Percentiles rank a stretch among this genome's conserved stretches.
These are phyloP conservation scores for Esox lucius DNA, from an alignment of 2,797 vertebrate genomes.

Conservation along the genomic window DNA sequence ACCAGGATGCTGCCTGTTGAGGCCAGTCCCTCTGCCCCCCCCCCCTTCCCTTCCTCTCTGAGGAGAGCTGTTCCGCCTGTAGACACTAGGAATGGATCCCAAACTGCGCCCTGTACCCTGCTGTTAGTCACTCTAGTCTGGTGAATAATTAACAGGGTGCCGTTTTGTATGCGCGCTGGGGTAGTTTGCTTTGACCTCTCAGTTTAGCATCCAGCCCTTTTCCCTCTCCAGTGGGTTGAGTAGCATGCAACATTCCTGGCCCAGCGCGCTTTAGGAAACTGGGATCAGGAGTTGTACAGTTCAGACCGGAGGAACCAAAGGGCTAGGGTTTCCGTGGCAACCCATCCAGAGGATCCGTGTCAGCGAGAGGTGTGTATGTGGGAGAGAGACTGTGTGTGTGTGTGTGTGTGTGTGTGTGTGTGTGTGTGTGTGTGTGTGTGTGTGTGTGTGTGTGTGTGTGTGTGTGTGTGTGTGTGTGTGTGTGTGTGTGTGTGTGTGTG, in stretches of 20 bases:
- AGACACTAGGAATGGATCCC: neutral
- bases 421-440: conserved; percentile 15
- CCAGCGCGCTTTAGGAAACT: conserved; percentile 67
- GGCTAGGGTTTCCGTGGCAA: conserved; percentile 65
- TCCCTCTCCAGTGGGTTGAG: conserved; percentile 38
- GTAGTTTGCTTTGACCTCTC: neutral
- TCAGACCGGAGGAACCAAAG: conserved; percentile 61
- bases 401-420: conserved; percentile 17
- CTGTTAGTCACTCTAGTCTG: neutral
- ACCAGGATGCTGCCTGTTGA: neutral
- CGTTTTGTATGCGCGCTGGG: neutral
- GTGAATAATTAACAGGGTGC: neutral
- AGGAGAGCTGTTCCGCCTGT: neutral
- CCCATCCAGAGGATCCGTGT: conserved; percentile 67
- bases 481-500: conserved; percentile 20
- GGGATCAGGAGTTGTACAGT: conserved; percentile 61
- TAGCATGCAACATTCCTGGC: conserved; percentile 66
- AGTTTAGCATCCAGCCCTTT: neutral
- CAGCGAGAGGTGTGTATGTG: conserved; percentile 33
- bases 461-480: conserved; percentile 29
- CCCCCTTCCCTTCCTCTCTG: conserved; percentile 1
- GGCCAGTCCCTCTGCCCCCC: neutral
- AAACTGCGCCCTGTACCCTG: neutral
- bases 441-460: conserved; percentile 29
- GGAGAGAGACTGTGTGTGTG: conserved; percentile 18